phyloP scores from a whole-genome alignment of 2,113 vertebrate genomes.

The Smithornis capensis region DNA sequence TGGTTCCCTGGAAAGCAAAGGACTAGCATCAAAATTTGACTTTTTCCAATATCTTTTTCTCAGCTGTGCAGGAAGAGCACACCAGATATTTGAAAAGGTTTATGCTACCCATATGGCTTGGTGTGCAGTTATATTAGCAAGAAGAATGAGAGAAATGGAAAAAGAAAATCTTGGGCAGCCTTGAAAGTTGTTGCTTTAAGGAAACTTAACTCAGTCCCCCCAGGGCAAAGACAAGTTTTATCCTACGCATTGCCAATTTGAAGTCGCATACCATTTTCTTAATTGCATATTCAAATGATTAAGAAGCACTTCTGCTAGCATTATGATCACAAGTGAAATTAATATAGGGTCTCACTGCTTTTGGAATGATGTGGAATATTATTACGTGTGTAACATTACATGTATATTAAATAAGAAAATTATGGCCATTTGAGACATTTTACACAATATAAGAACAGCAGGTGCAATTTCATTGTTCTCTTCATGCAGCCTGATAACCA shows the following conservation, averaged over 20 bases:
- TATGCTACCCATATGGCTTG: background rate
- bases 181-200: background rate
- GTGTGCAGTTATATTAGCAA: background rate
- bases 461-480: background rate
- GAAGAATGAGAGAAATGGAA: background rate
- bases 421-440: background rate
- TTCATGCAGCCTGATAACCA: background rate
- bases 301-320: background rate
- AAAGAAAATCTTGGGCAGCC: background rate
- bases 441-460: background rate
- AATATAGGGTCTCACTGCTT: background rate
- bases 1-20: background rate
- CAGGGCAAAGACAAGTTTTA: background rate
- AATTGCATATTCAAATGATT: background rate
- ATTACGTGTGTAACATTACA: background rate
- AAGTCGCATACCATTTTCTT: background rate
- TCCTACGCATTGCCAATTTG: background rate
- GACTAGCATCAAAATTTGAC: background rate
- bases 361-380: background rate
- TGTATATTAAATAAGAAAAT: constrained; percentile 4
- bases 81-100: background rate
- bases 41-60: background rate
- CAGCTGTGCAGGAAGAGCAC: background rate
- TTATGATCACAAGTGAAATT: background rate
- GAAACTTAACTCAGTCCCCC: background rate